Evolutionary conservation across 2,797 vertebrate species (phyloP).

Genomic region (Crypturellus tataupa): DNA sequence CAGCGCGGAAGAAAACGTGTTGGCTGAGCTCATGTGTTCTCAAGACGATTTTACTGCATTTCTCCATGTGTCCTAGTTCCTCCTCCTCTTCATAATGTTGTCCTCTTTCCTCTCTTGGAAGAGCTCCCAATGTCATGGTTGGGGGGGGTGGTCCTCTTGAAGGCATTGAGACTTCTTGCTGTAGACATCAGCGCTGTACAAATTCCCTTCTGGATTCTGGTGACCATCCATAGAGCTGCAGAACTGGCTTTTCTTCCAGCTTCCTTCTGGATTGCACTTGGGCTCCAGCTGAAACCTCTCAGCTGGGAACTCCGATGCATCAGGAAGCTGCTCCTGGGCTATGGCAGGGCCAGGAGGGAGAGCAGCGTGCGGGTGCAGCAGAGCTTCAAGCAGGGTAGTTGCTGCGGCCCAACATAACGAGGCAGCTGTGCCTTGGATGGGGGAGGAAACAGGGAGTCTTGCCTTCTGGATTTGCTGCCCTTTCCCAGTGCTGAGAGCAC

Average conservation of each 20-base stretch:
- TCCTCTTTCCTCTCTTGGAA: neutral
- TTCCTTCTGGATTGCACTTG: no score
- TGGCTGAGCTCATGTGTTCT: neutral
- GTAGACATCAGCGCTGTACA: neutral
- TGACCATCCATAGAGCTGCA: neutral
- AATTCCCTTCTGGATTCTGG: neutral
- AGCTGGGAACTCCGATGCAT: no score
- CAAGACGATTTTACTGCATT: neutral
- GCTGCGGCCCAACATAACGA: no score
- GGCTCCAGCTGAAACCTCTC: neutral
- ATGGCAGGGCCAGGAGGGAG: neutral
- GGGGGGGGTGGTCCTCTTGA: neutral
- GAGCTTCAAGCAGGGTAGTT: neutral
- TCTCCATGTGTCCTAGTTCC: neutral
- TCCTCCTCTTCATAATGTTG: neutral
- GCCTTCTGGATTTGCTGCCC: neutral
- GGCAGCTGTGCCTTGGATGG: no score
- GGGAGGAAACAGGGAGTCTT: neutral
- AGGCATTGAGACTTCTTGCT: neutral
- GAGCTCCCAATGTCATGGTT: neutral
- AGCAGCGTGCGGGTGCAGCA: neutral
- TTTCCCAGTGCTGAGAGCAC: neutral
- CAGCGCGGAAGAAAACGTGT: slow-evolving; percentile 14
- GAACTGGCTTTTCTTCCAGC: neutral
- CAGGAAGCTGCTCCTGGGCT: neutral